Evolutionary conservation across 64 coral and sea anemone genomes (phyloP).

Genomic region (Montipora foliosa): DNA sequence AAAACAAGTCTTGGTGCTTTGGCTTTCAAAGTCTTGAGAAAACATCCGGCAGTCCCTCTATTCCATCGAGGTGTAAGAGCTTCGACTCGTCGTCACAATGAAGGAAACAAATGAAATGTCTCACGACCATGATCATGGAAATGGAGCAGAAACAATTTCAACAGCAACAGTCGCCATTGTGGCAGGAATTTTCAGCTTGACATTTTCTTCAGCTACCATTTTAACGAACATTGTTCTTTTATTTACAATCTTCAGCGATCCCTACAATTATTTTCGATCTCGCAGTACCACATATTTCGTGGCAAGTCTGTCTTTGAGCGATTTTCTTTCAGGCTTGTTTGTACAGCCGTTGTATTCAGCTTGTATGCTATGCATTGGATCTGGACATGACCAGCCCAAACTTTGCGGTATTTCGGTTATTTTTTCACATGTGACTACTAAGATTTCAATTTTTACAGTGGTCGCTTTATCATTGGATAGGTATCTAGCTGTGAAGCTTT

Average conservation of each 20-base stretch:
- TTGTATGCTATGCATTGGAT: conserved; percentile 50
- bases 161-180: conserved; percentile 5
- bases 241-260: conserved; percentile 72
- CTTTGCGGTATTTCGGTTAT: conserved; percentile 39
- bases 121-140: not conserved
- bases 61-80: no score
- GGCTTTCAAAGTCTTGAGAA: no score
- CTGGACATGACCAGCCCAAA: not conserved
- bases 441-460: conserved; percentile 77
- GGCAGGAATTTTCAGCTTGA: conserved; percentile 60
- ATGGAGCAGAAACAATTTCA: not conserved
- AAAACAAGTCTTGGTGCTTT: no score
- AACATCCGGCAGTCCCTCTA: no score
- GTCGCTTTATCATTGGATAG: conserved; percentile 81
- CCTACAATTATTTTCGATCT: conserved; percentile 66
- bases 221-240: conserved; percentile 69
- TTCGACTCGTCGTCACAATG: not conserved
- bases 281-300: conserved; percentile 65
- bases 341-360: conserved; percentile 60
- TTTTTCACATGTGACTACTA: conserved; percentile 70
- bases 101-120: not conserved
- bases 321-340: conserved; percentile 67
- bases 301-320: conserved; percentile 61
- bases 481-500: conserved; percentile 60
- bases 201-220: conserved; percentile 29